Evolutionary conservation across 2,888 invertebrate species (phyloP).

Genomic region (Nezara viridula): DNA sequence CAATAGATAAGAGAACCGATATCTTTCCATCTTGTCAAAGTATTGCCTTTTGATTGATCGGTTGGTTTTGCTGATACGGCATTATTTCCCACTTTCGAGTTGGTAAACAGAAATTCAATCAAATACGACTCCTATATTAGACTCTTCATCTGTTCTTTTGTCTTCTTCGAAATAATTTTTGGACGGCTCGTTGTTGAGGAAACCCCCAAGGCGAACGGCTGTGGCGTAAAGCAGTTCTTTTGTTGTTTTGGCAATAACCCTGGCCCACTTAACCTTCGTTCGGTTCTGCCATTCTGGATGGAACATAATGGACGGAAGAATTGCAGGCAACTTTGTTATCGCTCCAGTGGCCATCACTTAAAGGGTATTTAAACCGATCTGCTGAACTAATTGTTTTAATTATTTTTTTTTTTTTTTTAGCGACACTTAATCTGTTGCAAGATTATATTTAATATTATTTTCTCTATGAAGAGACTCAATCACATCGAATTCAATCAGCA

Average conservation of each 20-base stretch:
- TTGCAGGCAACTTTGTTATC: neutral
- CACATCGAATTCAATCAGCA: neutral
- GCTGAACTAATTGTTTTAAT: neutral
- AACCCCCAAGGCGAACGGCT: conserved; percentile 26
- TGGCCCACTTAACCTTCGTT: conserved; percentile 36
- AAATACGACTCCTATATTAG: neutral
- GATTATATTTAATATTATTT: neutral
- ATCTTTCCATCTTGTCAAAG: neutral
- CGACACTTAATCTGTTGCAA: no score
- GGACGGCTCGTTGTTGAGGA: neutral
- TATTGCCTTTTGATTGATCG: neutral
- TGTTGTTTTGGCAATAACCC: conserved; percentile 39
- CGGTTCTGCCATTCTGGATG: neutral
- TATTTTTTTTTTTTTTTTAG: no score
- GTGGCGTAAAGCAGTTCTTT: conserved; percentile 27
- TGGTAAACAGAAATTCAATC: conserved; percentile 9
- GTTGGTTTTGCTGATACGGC: neutral
- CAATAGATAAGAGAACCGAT: neutral
- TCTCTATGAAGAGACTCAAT: neutral
- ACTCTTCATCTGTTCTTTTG: conserved; percentile 18
- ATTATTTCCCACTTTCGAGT: neutral
- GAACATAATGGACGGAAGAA: neutral
- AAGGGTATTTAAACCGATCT: neutral
- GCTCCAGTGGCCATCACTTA: neutral
- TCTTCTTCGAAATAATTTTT: neutral